These are phyloP conservation scores for Ariolimax columbianus DNA, from an alignment of 2,888 invertebrate species.

Conservation along the genomic window DNA sequence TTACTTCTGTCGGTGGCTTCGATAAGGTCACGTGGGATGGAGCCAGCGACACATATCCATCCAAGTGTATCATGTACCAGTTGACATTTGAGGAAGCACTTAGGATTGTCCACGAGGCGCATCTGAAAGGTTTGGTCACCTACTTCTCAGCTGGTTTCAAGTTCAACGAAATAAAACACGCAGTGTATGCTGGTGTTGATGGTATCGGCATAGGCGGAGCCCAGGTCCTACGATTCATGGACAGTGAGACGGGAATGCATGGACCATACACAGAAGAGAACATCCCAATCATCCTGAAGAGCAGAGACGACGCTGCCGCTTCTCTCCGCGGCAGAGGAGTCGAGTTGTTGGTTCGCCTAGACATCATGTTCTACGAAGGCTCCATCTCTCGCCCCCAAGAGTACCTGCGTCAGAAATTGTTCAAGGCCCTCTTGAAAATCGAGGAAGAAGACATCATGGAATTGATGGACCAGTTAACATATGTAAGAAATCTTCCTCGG, in stretches of 20 bases:
- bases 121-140: constrained; percentile 60
- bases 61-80: constrained; percentile 67
- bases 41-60: constrained; percentile 66
- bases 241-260: constrained; percentile 63
- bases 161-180: constrained; percentile 63
- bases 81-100: constrained; percentile 61
- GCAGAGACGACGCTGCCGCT: constrained; percentile 60
- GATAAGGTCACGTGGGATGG: constrained; percentile 65
- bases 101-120: constrained; percentile 62
- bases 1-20: constrained; percentile 62
- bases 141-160: constrained; percentile 67
- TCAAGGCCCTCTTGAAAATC: constrained; percentile 55
- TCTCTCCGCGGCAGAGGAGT: constrained; percentile 60
- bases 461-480: constrained; percentile 39
- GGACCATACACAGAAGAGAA: constrained; percentile 67
- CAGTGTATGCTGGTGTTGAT: constrained; percentile 64
- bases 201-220: constrained; percentile 65
- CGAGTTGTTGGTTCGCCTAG: constrained; percentile 59
- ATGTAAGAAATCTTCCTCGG: constrained; percentile 36
- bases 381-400: constrained; percentile 59
- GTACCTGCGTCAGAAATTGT: constrained; percentile 55
- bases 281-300: constrained; percentile 60
- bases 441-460: constrained; percentile 53
- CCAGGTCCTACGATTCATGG: constrained; percentile 64
- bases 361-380: constrained; percentile 65